These are phyloP conservation scores for Coptotermes formosanus DNA, from an alignment of 1,140 invertebrate genomes.

Conservation along the genomic window DNA sequence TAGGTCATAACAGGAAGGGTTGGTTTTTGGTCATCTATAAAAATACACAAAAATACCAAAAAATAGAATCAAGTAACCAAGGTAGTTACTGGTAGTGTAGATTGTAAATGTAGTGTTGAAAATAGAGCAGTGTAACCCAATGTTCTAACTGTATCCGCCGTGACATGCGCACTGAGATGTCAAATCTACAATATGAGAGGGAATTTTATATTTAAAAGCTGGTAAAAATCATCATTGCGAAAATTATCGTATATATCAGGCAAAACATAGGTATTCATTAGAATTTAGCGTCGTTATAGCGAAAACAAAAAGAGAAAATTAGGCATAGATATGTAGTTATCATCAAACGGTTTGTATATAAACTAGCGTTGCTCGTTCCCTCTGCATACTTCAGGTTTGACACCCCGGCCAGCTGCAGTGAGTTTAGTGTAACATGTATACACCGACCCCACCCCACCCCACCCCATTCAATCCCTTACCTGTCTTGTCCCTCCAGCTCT, in stretches of 20 bases:
- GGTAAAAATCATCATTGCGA: conserved; percentile 21
- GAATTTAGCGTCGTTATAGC: background rate
- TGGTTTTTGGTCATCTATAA: conserved; percentile 34
- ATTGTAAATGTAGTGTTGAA: conserved; percentile 35
- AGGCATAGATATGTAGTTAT: conserved; percentile 11
- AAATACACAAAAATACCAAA: conserved; percentile 33
- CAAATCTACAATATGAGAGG: conserved; percentile 17
- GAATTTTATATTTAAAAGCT: conserved; percentile 23
- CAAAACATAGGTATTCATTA: background rate
- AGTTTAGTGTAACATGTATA: conserved; percentile 9
- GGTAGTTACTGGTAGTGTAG: conserved; percentile 30
- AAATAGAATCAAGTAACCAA: conserved; percentile 30
- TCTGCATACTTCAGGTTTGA: conserved; percentile 8
- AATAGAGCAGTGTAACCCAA: conserved; percentile 32
- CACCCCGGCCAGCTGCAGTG: background rate
- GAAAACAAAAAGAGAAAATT: background rate
- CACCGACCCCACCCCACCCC: background rate
- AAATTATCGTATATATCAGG: conserved; percentile 24
- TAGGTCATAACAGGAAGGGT: conserved; percentile 24
- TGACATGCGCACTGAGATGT: conserved; percentile 31
- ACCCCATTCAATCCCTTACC: background rate
- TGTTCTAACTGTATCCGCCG: conserved; percentile 31
- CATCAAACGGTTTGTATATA: conserved; percentile 23
- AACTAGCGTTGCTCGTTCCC: conserved; percentile 20
- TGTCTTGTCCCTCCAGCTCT: background rate